phyloP scores from a whole-genome alignment of 1,140 invertebrate species.

The Drosophila ambigua region DNA sequence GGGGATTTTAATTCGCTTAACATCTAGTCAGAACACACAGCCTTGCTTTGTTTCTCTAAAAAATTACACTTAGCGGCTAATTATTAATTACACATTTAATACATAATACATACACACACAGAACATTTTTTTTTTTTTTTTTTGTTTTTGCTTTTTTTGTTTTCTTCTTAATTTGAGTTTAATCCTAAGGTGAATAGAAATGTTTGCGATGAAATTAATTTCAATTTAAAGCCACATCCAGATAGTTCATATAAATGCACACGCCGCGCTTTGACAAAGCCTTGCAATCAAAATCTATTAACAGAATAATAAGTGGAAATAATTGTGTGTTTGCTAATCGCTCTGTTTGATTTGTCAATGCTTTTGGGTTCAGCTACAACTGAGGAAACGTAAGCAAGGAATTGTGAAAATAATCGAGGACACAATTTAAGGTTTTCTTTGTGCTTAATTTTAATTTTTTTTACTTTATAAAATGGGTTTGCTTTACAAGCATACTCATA shows the following conservation, averaged over 20 bases:
- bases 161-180: slow-evolving; percentile 18
- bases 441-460: slow-evolving; percentile 38
- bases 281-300: neutral
- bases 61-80: slow-evolving; percentile 74
- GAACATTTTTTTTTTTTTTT: slow-evolving; percentile 21
- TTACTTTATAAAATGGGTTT: slow-evolving; percentile 51
- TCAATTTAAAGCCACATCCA: slow-evolving; percentile 76
- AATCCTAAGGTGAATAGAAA: slow-evolving; percentile 29
- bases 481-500: slow-evolving; percentile 68
- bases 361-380: slow-evolving; percentile 31
- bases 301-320: neutral
- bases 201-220: slow-evolving; percentile 18
- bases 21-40: slow-evolving; percentile 81
- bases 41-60: slow-evolving; percentile 83
- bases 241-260: slow-evolving; percentile 70
- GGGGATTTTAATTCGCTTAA: slow-evolving; percentile 40
- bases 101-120: slow-evolving; percentile 17
- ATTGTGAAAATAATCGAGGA: slow-evolving; percentile 9
- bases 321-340: slow-evolving; percentile 6
- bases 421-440: slow-evolving; percentile 15
- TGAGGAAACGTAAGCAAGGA: slow-evolving; percentile 7
- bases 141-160: neutral
- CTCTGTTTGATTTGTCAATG: slow-evolving; percentile 72
- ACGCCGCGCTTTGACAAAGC: slow-evolving; percentile 19
- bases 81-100: slow-evolving; percentile 62